phyloP scores from a whole-genome alignment of 2,888 invertebrate genomes.

The Apotomis turbidana region DNA sequence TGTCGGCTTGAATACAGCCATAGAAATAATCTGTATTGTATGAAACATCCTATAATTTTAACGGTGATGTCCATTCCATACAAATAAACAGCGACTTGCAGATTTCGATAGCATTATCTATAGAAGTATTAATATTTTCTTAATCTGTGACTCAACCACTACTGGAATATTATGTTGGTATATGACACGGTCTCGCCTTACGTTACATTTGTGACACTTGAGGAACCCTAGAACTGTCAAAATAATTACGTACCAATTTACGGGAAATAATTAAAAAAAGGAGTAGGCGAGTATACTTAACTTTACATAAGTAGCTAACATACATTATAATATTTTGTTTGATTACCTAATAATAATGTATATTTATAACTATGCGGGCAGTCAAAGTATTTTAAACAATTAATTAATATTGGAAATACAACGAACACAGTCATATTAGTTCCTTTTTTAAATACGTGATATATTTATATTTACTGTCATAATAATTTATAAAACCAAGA shows the following conservation, averaged over 20 bases:
- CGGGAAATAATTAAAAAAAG: slow-evolving; percentile 40
- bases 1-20: too few relatives aligned
- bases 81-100: too few relatives aligned
- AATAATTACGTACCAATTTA: slow-evolving; percentile 36
- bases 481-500: too few relatives aligned
- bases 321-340: slow-evolving; percentile 43
- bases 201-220: slow-evolving; percentile 34
- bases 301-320: slow-evolving; percentile 43
- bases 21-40: too few relatives aligned
- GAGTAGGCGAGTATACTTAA: slow-evolving; percentile 40
- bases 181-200: slow-evolving; percentile 9
- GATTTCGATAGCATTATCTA: too few relatives aligned
- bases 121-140: too few relatives aligned
- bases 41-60: too few relatives aligned
- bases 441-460: too few relatives aligned
- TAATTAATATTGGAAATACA: not conserved
- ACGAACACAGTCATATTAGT: not conserved
- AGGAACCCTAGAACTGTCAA: slow-evolving; percentile 28
- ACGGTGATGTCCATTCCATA: too few relatives aligned
- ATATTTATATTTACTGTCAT: too few relatives aligned
- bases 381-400: slow-evolving; percentile 2
- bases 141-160: too few relatives aligned
- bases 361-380: slow-evolving; percentile 38
- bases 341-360: slow-evolving; percentile 42
- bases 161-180: not conserved